Evolutionary conservation across 1,140 invertebrate genomes (phyloP), one percentile per base, ranked within the genome.

Genomic region (Rhyzopertha dominica): DNA sequence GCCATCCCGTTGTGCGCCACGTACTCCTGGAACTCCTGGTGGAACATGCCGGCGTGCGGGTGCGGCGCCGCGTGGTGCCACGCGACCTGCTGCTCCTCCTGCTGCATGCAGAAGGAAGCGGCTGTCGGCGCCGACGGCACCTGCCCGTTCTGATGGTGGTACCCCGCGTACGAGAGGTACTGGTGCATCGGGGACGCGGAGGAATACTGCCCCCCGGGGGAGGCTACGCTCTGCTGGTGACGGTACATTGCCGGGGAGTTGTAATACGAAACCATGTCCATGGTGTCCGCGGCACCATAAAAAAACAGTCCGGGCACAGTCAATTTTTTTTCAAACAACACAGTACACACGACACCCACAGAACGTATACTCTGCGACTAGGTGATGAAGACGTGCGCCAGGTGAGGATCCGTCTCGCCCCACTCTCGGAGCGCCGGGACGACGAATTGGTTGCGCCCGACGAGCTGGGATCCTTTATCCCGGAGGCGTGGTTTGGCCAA

Each of bases 241-340:
- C 72, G 70, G 63, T 76, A 77, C 73, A 77, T 75, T 54, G 71
- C 70, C 58, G 74, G 65, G 54, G 72, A 68, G 46, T 74, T 74
- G 40, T 75, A 73, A 68, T 76, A 76, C 41, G 74, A 76, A 66
- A 78, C 74, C 75, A 78, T 78, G 57, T 62, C 53, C n/a, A n/a
- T n/a, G n/a, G n/a, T n/a, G n/a, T n/a, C n/a, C n/a, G n/a, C n/a
- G 26, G 26, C 39, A 40, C 2, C 30, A 17, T 17, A 7, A 5
- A 12, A 12, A 12, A 12, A 12, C 17, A n/a, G n/a, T n/a, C n/a
- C n/a, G n/a, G n/a, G n/a, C n/a, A n/a, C n/a, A n/a, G n/a, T 26
- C 8, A 8, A 8, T 8, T 26, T 26, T 26, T 26, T 26, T 26
- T n/a, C 8, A 8, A 26, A n/a, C 8, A 8, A 26, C 8, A 26